Evolutionary conservation across 2,113 vertebrate genomes (phyloP), one percentile per base, ranked within the genome.

Genomic region (Sigmodon hispidus): DNA sequence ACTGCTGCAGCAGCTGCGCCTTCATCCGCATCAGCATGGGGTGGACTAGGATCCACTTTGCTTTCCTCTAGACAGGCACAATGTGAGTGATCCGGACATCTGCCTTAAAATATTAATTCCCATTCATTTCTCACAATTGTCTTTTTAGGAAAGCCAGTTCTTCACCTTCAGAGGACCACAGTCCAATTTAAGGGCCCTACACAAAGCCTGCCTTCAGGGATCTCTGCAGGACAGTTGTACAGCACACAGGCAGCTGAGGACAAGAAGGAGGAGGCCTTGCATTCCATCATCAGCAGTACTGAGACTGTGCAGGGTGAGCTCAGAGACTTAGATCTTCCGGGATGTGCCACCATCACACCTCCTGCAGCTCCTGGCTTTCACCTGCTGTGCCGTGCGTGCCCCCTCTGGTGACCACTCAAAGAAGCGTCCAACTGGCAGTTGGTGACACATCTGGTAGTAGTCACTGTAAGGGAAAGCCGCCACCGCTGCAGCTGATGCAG

Each of bases 301-400:
- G 99, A 99, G 98, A 98, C 98, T 0, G 98, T 99, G 19, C 97
- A 99, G 98, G 99, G 99, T 99, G 94, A 1, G 31, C 73, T 0
- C 4, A 48, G 21, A 80, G 63, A 36, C 70, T 69, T 45, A 36
- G 29, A n/a, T 26, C 29, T 57, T 1, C 11, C 48, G 48, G 59
- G 43, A 17, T 69, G 36, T 36, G 1, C 57, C 40, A 73, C 73
- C 26, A 1, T 67, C 87, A 83, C 84, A 24, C 3, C 29, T 31
- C 77, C 12, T 5, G 17, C 57, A 26, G 10, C 81, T 65, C 34
- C 34, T 19, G n/a, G 1, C 73, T 67, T n/a, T 92, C 34, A 90
- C 61, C 65, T 45, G 11, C 16, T 55, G 70, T 4, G 65, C 13
- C 31, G n/a, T 31, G 73, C n/a, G 67, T 72, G 76, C 93, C 6